Evolutionary conservation across 2,113 vertebrate species (phyloP).

Genomic region (Urocynchramus pylzowi): DNA sequence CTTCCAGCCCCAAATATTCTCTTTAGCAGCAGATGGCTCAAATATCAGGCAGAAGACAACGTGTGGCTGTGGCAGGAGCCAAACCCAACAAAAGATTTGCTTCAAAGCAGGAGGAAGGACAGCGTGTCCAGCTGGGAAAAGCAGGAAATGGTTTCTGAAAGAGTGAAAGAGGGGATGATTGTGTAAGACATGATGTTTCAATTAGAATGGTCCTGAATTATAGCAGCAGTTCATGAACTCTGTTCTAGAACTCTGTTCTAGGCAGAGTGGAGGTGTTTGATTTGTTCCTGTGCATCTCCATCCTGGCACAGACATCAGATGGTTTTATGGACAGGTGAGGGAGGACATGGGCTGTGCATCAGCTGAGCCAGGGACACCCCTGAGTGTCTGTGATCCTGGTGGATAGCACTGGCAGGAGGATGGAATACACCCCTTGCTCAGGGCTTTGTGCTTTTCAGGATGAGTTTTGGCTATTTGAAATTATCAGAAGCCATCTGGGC

Average conservation of each 20-base stretch:
- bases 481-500: neutral
- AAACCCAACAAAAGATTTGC: constrained; percentile 45
- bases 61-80: constrained; percentile 20
- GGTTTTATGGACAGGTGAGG: neutral
- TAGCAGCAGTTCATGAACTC: neutral
- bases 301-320: neutral
- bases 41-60: neutral
- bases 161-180: neutral
- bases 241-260: too few species aligned
- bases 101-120: constrained; percentile 40
- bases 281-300: neutral
- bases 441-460: neutral
- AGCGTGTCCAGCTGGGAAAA: constrained; percentile 31
- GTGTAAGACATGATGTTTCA: constrained; percentile 27
- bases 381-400: accelerated
- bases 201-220: neutral
- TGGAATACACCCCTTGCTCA: neutral
- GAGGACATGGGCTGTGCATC: neutral
- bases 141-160: neutral
- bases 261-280: neutral
- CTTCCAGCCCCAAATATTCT: neutral
- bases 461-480: neutral
- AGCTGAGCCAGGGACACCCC: neutral
- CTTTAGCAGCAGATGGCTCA: constrained; percentile 28
- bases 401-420: accelerated